Conservation (phyloP, 2,113 vertebrate genomes). For the Tiliqua scincoides region DNA sequence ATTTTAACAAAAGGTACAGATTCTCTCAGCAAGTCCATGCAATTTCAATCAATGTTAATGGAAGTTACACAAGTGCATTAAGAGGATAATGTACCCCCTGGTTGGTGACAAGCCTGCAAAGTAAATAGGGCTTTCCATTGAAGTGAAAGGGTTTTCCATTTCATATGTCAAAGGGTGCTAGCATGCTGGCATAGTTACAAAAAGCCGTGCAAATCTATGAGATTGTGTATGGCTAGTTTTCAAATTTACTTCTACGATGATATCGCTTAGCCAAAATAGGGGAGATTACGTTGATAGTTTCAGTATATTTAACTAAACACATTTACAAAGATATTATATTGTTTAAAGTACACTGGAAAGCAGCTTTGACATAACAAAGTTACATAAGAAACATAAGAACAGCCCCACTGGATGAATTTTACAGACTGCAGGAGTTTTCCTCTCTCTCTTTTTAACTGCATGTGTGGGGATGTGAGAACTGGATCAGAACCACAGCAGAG, state of each 20-base stretch:
- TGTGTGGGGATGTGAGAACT: too few species aligned
- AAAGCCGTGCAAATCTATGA: slow-evolving; percentile 13
- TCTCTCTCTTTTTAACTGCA: too few species aligned
- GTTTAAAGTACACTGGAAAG: neutral
- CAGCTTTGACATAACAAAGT: neutral
- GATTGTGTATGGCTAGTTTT: neutral
- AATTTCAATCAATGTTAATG: slow-evolving; percentile 63
- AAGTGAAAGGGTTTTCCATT: slow-evolving; percentile 46
- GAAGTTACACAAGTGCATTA: slow-evolving; percentile 66
- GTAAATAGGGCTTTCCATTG: slow-evolving; percentile 48
- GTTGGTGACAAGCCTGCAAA: slow-evolving; percentile 52
- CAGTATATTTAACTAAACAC: neutral
- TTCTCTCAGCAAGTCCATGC: slow-evolving; percentile 42
- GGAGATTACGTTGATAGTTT: slow-evolving; percentile 23
- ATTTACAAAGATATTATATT: neutral
- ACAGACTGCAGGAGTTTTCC: neutral
- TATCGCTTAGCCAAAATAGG: neutral
- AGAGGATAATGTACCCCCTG: slow-evolving; percentile 55
- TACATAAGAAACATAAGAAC: too few species aligned
- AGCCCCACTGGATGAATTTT: too few species aligned
- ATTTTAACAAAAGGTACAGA: slow-evolving; percentile 50
- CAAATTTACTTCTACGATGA: slow-evolving; percentile 6
- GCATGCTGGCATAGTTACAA: slow-evolving; percentile 34
- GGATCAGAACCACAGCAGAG: too few species aligned
- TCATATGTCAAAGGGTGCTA: slow-evolving; percentile 51